Evolutionary conservation across 2,113 vertebrate genomes (phyloP), one percentile per base, ranked within the genome.

Genomic region (Lamprologus tigripictilis): DNA sequence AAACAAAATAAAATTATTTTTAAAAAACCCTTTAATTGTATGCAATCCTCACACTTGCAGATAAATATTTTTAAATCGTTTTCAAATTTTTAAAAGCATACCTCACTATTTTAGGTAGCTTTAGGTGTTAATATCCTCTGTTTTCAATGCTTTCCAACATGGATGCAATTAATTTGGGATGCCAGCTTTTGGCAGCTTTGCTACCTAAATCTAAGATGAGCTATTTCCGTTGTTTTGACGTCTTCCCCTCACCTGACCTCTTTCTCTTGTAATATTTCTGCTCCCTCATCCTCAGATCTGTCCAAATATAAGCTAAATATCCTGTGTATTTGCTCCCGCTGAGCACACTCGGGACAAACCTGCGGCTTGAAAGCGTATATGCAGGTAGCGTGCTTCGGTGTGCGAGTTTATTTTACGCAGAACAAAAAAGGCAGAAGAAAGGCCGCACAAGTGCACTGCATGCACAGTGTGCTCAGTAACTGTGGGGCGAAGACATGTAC

Each of bases 261-360:
- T 28, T 90, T 85, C 71, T 85, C 66, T 85, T 55, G 28, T n/a
- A 81, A 51, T 54, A 79, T 80, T 76, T 85, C 55, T 51, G 42
- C 31, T 23, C 37, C 63, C 68, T 86, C 83, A 81, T 85, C 49
- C 85, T 92, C 42, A 58, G 68, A 40, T 82, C 82, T 81, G 81
- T 53, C 80, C 73, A 54, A 57, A 73, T 86, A 86, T 40, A n/a
- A 83, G 81, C 84, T 85, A 88, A 68, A 92, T 92, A 90, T 88
- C 90, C 35, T 21, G 89, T 86, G 92, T 76, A 47, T 84, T 51
- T 66, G 63, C 90, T 51, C 21, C 88, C 81, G 19, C 87, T 89
- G 49, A 61, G 35, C 82, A 33, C 47, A 66, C 37, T 57, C 35
- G 58, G 87, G 84, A 89, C 85, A 88, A 90, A 88, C 84, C 55